Percentiles rank a stretch among this genome's conserved stretches.
Conservation (phyloP, 2,888 invertebrate genomes). For the Eupithecia inturbata region DNA sequence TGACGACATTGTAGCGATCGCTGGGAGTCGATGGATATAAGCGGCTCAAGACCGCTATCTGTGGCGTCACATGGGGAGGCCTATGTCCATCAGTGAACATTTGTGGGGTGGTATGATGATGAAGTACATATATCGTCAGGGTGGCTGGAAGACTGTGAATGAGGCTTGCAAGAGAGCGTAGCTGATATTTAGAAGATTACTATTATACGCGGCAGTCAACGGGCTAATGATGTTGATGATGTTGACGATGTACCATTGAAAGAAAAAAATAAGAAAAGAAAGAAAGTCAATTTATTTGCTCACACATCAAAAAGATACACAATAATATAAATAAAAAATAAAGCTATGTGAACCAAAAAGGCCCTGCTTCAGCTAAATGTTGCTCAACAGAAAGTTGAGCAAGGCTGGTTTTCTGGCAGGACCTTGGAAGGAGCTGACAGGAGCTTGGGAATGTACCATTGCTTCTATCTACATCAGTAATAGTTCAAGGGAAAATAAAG, state of each 20-base stretch:
- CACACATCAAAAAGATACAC: too few species aligned
- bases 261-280: too few species aligned
- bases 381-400: too few species aligned
- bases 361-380: too few species aligned
- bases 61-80: background rate
- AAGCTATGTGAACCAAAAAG: too few species aligned
- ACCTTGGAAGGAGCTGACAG: too few species aligned
- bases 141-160: background rate
- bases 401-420: too few species aligned
- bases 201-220: background rate
- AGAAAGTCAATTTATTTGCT: too few species aligned
- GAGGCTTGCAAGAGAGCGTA: too few species aligned
- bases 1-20: background rate
- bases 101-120: background rate
- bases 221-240: background rate
- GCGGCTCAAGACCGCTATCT: background rate
- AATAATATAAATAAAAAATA: too few species aligned
- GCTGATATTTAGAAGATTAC: too few species aligned
- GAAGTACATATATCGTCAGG: background rate
- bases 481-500: background rate
- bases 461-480: background rate
- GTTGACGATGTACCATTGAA: background rate
- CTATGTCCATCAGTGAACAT: background rate
- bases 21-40: background rate
- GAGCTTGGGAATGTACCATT: too few species aligned